These are phyloP conservation scores for Cataglyphis cursor DNA, from an alignment of 2,888 invertebrate species.

Conservation along the genomic window DNA sequence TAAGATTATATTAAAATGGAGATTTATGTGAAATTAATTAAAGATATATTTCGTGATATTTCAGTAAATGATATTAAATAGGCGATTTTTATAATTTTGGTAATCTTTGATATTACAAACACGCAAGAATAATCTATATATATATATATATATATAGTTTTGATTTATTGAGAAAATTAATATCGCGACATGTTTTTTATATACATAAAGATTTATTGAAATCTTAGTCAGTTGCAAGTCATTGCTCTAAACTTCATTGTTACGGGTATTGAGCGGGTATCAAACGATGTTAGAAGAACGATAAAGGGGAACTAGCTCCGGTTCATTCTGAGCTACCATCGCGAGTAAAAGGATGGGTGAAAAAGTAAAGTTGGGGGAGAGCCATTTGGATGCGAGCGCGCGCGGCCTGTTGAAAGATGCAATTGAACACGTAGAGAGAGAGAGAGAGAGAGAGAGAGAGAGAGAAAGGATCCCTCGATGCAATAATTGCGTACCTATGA, in stretches of 20 bases:
- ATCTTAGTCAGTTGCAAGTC: neutral
- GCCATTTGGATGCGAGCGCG: constrained; percentile 64
- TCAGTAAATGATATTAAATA: neutral
- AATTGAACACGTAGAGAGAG: constrained; percentile 46
- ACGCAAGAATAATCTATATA: neutral
- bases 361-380: constrained; percentile 8
- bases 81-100: neutral
- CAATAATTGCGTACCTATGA: constrained; percentile 68
- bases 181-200: neutral
- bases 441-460: neutral
- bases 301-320: constrained; percentile 46
- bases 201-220: neutral
- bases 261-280: constrained; percentile 7
- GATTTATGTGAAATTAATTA: neutral
- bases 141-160: neutral
- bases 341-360: constrained; percentile 15
- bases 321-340: constrained; percentile 17
- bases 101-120: neutral
- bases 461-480: constrained; percentile 39
- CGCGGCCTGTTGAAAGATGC: constrained; percentile 68
- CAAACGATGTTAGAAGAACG: constrained; percentile 43
- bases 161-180: neutral
- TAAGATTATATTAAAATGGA: neutral
- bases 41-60: neutral
- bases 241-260: constrained; percentile 1